Conservation (phyloP, 2,113 vertebrate genomes). For the Oryzias celebensis region DNA sequence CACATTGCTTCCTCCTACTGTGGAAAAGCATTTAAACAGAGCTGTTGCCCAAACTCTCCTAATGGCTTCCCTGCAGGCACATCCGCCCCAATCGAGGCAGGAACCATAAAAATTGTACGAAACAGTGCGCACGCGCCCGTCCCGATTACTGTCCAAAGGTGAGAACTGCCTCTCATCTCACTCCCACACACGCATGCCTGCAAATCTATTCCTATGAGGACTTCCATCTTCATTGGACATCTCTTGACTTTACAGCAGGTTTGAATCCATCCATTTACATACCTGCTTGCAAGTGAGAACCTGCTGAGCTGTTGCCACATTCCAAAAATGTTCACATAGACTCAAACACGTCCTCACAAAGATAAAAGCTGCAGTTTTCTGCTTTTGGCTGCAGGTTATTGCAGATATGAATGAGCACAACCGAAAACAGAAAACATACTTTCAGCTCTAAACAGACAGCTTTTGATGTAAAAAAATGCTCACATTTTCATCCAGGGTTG, state of each 20-base stretch:
- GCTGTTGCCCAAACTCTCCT: conserved; percentile 30
- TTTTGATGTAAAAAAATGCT: no score
- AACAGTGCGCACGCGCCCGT: conserved; percentile 42
- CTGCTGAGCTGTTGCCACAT: not conserved
- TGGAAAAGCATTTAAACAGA: conserved; percentile 31
- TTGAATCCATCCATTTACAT: not conserved
- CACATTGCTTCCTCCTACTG: conserved; percentile 34
- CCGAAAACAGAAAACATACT: no score
- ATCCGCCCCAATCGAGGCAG: conserved; percentile 32
- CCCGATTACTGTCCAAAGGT: conserved; percentile 47
- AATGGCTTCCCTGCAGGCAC: conserved; percentile 43
- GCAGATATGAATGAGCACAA: no score
- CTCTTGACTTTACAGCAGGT: not conserved
- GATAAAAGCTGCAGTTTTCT: no score
- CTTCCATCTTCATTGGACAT: not conserved
- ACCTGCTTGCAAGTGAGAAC: not conserved
- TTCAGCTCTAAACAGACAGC: no score
- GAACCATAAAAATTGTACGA: conserved; percentile 30
- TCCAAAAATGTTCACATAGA: not conserved
- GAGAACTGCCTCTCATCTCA: conserved; percentile 29
- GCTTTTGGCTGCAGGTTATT: no score
- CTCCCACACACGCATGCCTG: conserved; percentile 3
- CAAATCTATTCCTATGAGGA: not conserved
- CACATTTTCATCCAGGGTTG: no score
- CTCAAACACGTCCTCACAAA: not conserved